A percentile compares a stretch with the other conserved stretches of the same genome.
phyloP scores from a whole-genome alignment of 2,113 vertebrate genomes.

The Labeo catla region DNA sequence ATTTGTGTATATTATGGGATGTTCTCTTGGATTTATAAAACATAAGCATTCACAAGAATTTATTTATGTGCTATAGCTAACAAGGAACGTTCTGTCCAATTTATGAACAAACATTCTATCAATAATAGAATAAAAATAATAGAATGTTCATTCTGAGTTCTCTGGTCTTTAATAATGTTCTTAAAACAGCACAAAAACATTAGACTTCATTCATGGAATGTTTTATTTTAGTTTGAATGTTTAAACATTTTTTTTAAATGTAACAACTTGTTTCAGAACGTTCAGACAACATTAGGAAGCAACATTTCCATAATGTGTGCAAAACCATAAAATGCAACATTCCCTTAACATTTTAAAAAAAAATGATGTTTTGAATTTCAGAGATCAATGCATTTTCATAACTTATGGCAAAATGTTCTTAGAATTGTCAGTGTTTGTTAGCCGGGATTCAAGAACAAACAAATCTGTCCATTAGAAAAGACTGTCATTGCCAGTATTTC shows the following conservation, averaged over 20 bases:
- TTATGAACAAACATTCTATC: not conserved
- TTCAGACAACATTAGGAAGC: too few relatives aligned
- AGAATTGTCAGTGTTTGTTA: too few relatives aligned
- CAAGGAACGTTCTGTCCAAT: not conserved
- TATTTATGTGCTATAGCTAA: not conserved
- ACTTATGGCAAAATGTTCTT: too few relatives aligned
- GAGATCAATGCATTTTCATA: too few relatives aligned
- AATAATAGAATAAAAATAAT: constrained; percentile 41
- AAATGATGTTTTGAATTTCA: too few relatives aligned
- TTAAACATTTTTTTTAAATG: too few relatives aligned
- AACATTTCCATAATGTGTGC: too few relatives aligned
- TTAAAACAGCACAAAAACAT: not conserved
- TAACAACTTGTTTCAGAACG: too few relatives aligned
- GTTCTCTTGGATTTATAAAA: not conserved
- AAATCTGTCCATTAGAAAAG: not conserved
- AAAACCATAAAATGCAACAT: too few relatives aligned
- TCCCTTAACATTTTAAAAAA: too few relatives aligned
- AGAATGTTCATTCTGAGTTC: too few relatives aligned
- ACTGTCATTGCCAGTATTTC: not conserved
- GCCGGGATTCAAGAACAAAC: not conserved
- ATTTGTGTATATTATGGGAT: not conserved
- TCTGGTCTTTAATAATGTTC: not conserved
- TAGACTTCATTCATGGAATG: not conserved
- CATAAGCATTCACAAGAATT: not conserved
- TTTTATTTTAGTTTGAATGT: too few relatives aligned